These are phyloP conservation scores for Phalacrocorax carbo DNA, from an alignment of 2,113 vertebrate species.

Conservation along the genomic window DNA sequence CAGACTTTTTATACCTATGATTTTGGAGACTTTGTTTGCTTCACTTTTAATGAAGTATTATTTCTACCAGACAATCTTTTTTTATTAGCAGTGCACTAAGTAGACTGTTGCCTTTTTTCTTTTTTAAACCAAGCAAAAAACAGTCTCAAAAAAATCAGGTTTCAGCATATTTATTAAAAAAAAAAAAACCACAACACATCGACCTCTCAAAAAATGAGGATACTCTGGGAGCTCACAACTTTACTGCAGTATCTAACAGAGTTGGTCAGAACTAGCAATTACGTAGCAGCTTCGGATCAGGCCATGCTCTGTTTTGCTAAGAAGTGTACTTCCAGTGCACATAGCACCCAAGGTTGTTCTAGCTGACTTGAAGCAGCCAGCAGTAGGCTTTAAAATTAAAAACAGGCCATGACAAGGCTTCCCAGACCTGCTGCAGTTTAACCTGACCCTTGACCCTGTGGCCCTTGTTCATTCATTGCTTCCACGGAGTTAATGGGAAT, in stretches of 20 bases:
- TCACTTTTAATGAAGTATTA: neutral
- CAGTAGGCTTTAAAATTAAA: constrained; percentile 5
- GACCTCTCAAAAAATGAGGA: neutral
- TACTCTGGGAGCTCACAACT: neutral
- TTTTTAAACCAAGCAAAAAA: neutral
- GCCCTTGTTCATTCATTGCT: constrained; percentile 23
- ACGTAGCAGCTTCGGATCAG: neutral
- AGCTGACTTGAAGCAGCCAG: neutral
- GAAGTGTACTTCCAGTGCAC: accelerated
- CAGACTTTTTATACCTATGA: neutral
- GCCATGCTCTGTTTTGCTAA: neutral
- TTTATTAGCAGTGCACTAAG: neutral
- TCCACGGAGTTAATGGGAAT: neutral
- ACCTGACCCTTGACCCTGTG: neutral
- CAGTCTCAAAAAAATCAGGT: neutral
- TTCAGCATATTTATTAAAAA: neutral
- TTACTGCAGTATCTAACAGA: neutral
- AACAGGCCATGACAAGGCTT: constrained; percentile 11
- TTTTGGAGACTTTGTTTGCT: neutral
- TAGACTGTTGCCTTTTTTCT: neutral
- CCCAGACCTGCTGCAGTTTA: neutral
- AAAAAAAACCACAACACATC: neutral
- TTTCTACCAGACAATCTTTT: neutral
- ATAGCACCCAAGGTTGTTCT: neutral
- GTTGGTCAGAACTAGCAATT: neutral